Evolutionary conservation across 1,140 invertebrate species (phyloP), one percentile per base, ranked within the genome.

Genomic region (Trichonephila clavipes): DNA sequence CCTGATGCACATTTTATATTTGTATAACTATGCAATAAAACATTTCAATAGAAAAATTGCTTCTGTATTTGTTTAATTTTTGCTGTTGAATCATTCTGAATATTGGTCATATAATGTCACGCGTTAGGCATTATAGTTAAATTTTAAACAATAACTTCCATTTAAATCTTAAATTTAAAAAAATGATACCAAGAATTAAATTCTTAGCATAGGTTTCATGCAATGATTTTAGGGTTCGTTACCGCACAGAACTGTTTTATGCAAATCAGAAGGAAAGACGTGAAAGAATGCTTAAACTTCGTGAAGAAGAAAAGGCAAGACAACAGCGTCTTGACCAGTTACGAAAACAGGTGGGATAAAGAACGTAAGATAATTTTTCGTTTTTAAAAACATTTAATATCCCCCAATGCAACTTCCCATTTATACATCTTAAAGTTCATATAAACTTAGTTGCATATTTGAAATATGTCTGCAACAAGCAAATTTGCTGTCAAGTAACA

Each of bases 321-420:
- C 88, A 94, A 16, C 88, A 90, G 28, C 82, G 94, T 16, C 94
- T 94, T 81, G 94, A 94, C 51, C 87, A 94, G 62, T 88, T 94
- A 61, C 94, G 94, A 89, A 94, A 94, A 91, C 94, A 94, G 94
- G 94, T 94, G 93, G 93, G 93, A 94, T 94, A 90, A 93, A 90
- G 24, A 94, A 94, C 87, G 93, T 94, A 94, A 94, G 93, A 94
- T 94, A 85, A 90, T 94, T 19, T 81, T 94, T 51, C 81, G 3
- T 61, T 85, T 93, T 72, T 88, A 62, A 66, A 61, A 61, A 34
- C 82, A 61, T 82, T 59, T 83, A 62, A 51, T 12, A n/a, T n/a
- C n/a, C n/a, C 51, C 51, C 51, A 51, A 51, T 51, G 51, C 51
- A 51, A 51, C 51, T 51, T 51, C 51, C 5, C 51, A 51, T 51